Evolutionary conservation across 2,113 vertebrate genomes (phyloP).

Genomic region (Ondatra zibethicus): DNA sequence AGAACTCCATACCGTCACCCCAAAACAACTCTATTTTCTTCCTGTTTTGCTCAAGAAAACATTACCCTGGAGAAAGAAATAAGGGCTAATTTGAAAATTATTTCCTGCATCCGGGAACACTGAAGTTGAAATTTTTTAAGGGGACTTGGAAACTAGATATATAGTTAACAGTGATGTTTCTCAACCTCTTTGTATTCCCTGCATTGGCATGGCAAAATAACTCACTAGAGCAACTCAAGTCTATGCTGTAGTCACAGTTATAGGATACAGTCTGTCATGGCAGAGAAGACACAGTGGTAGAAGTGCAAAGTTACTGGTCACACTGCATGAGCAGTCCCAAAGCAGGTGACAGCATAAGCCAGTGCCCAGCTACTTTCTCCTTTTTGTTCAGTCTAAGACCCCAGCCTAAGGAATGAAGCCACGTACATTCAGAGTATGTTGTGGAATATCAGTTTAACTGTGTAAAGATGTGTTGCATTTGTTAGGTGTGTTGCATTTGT

Average conservation of each 20-base stretch:
- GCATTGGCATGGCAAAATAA: not conserved
- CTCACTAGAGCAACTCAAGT: not conserved
- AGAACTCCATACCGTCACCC: not conserved
- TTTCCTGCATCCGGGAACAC: conserved; percentile 17
- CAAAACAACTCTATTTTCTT: not conserved
- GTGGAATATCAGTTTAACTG: not conserved
- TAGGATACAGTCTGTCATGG: not conserved
- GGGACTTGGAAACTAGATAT: not conserved
- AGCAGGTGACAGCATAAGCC: not conserved
- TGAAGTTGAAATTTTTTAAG: conserved; percentile 5
- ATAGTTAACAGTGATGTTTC: not conserved
- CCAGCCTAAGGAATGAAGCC: not conserved
- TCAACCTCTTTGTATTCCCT: not conserved
- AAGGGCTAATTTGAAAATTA: not conserved
- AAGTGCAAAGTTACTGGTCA: not conserved
- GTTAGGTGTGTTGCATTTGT: not conserved
- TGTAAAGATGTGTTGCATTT: not conserved
- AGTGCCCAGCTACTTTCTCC: not conserved
- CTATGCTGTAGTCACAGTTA: not conserved
- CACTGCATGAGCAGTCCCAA: not conserved
- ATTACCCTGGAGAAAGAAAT: not conserved
- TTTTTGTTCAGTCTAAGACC: not conserved
- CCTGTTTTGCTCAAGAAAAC: not conserved
- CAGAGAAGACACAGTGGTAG: not conserved
- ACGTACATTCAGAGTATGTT: not conserved